Conservation (phyloP, 2,797 vertebrate species). For the Brachyrhaphis roseni region DNA sequence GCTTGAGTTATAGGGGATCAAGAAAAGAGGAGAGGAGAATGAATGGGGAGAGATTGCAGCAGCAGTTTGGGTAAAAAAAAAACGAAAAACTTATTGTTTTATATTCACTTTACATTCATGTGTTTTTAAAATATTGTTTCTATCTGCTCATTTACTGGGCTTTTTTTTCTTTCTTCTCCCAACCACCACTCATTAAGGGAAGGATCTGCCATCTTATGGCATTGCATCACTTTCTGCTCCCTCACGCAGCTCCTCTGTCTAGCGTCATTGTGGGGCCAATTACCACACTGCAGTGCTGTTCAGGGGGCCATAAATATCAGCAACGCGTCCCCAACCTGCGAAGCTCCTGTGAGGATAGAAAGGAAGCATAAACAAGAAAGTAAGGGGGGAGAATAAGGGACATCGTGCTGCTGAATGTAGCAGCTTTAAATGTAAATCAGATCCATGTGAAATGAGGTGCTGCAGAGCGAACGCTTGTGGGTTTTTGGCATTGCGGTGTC, state of each 20-base stretch:
- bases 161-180: slow-evolving; percentile 10
- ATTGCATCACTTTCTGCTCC: slow-evolving; percentile 44
- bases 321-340: slow-evolving; percentile 52
- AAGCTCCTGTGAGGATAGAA: slow-evolving; percentile 40
- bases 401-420: slow-evolving; percentile 24
- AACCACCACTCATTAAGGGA: slow-evolving; percentile 43
- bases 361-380: slow-evolving; percentile 15
- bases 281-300: slow-evolving; percentile 41
- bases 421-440: slow-evolving; percentile 19
- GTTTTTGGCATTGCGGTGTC: not conserved
- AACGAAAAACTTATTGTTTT: slow-evolving; percentile 30
- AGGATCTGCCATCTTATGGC: slow-evolving; percentile 41
- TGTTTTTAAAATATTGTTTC: slow-evolving; percentile 24
- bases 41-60: slow-evolving; percentile 30
- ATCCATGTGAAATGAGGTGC: slow-evolving; percentile 12
- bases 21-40: slow-evolving; percentile 40
- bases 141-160: slow-evolving; percentile 45
- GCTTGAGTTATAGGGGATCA: slow-evolving; percentile 56
- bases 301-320: slow-evolving; percentile 58
- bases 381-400: slow-evolving; percentile 24
- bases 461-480: not conserved
- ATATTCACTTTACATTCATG: slow-evolving; percentile 26
- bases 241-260: slow-evolving; percentile 23
- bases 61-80: slow-evolving; percentile 21
- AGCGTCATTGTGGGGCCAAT: slow-evolving; percentile 60